Conservation (phyloP, 1,140 invertebrate species). For the Druon quercuslanigerum region DNA sequence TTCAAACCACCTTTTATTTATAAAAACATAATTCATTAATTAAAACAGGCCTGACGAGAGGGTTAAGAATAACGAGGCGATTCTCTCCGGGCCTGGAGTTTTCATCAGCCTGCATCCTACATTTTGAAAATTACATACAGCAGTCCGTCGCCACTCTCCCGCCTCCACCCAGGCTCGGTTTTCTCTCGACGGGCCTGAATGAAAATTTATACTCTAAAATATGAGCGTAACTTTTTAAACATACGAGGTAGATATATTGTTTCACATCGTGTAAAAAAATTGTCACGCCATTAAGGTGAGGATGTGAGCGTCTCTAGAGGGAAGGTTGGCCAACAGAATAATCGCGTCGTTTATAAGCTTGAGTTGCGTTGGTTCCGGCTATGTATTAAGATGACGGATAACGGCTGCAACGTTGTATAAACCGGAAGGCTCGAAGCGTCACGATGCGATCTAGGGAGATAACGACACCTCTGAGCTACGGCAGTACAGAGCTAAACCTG, state of each 20-base stretch:
- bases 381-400: conserved; percentile 70
- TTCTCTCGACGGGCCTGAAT: neutral
- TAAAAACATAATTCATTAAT: too few relatives aligned
- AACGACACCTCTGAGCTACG: conserved; percentile 52
- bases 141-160: too few relatives aligned
- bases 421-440: conserved; percentile 56
- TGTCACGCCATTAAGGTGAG: neutral
- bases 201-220: conserved; percentile 60
- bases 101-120: conserved; percentile 43
- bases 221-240: conserved; percentile 57
- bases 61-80: too few relatives aligned
- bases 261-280: conserved; percentile 1
- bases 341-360: conserved; percentile 71
- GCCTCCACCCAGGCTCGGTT: too few relatives aligned
- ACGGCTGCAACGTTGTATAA: conserved; percentile 57
- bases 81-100: conserved; percentile 47
- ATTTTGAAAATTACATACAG: too few relatives aligned
- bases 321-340: conserved; percentile 57
- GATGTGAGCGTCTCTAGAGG: conserved; percentile 39
- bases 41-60: neutral
- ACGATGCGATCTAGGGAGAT: conserved; percentile 59
- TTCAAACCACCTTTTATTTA: too few relatives aligned
- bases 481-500: neutral
- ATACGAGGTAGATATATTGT: conserved; percentile 29
- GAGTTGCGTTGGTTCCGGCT: conserved; percentile 61